Base-by-base conservation (phyloP, 2,888 invertebrate species). In the Lithophane ornitopus region DNA sequence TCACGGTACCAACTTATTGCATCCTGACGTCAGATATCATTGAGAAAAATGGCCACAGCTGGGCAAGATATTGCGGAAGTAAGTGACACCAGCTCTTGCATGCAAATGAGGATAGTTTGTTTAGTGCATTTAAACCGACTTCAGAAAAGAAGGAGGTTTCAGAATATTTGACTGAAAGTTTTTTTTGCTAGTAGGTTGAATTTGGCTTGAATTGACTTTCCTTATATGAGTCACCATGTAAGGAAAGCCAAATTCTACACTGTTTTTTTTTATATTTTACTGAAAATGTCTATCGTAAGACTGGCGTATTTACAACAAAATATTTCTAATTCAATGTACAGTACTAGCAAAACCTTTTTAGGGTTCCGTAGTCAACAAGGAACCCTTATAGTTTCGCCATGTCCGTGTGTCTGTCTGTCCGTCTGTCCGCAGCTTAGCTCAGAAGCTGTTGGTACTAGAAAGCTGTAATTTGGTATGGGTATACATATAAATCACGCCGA, bases 1-100 rank as follows among this genome's bases (percentile, higher is more conserved):
- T 85, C 85, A 87, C 84, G 62, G 70, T 59, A 62, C 58, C 44
- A 68, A 78, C 80, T 82, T 84, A 84, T 82, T 87, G 81, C 85
- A 78, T 69, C 66, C 62, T 81, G 76, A 78, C 80, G 79, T 85
- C 79, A 76, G 54, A 84, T 71, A 81, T 84, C 81, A 80, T 81
- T 75, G 74, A 79, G 82, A 82, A 86, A 86, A 84, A 81, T 85
- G 79, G 81, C 54, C 61, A 58, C 81, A 78, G 75, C 69, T 81
- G 78, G 74, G 52, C 74, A 76, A 74, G 76, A 85, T 85, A 85
- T 85, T 85, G 76, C 79, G 71, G 75, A 71, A 78, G 71, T 63
- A 62, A 80, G 70, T 80, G 80, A 83, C 67, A 73, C 22, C 12
- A 68, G 58, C 58, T 70, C 28, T 65, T 73, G 84, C 72, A 83